Conservation (phyloP, 2,113 vertebrate species). For the Gallinago jamesoni region DNA sequence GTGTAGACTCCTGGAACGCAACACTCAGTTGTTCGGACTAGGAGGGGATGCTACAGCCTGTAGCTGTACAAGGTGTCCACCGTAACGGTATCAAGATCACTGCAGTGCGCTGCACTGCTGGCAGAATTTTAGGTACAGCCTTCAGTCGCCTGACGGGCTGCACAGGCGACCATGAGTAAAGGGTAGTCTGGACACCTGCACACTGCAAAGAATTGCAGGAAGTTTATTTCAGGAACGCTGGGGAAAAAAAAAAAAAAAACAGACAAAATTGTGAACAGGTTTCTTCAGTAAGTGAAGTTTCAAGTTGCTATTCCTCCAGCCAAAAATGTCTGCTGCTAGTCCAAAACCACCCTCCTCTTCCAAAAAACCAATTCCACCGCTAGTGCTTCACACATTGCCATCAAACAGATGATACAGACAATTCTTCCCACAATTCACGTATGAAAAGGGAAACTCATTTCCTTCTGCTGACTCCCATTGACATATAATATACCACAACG, state of each 20-base stretch:
- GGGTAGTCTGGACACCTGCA: constrained; percentile 65
- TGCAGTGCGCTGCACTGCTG: not conserved
- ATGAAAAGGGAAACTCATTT: not conserved
- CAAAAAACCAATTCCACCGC: not conserved
- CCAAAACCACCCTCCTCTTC: constrained; percentile 53
- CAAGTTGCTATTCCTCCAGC: constrained; percentile 32
- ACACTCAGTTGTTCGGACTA: constrained; percentile 15
- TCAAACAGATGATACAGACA: constrained; percentile 17
- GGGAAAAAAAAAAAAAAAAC: not conserved
- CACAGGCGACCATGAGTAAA: constrained; percentile 38
- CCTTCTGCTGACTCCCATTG: not conserved
- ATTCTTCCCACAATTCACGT: not conserved
- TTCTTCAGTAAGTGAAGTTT: constrained; percentile 56
- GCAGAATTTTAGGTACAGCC: constrained; percentile 42
- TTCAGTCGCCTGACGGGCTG: constrained; percentile 34
- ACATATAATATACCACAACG: not conserved
- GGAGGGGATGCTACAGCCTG: constrained; percentile 29
- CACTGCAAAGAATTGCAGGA: constrained; percentile 64
- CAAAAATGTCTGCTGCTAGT: constrained; percentile 2
- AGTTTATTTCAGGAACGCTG: constrained; percentile 70
- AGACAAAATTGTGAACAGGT: constrained; percentile 64
- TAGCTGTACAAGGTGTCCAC: constrained; percentile 16
- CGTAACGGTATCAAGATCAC: not conserved
- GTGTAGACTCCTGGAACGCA: constrained; percentile 45
- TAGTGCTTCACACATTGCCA: not conserved